Conservation (phyloP, 1,140 invertebrate species). For the Bilobella aurantiaca region DNA sequence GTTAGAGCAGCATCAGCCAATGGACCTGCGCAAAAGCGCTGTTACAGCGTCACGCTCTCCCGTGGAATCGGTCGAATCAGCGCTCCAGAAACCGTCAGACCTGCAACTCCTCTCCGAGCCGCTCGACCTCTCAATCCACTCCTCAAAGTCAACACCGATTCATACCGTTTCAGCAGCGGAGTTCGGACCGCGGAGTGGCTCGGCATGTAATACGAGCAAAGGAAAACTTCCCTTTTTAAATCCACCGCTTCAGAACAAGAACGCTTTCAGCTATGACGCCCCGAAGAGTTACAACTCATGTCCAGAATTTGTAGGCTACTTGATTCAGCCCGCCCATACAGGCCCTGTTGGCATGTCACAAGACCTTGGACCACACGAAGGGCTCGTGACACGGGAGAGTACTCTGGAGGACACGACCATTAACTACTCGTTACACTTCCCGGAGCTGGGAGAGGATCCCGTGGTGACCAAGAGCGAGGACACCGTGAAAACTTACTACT, state of each 20-base stretch:
- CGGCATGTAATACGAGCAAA: too few relatives aligned
- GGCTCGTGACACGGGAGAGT: background rate
- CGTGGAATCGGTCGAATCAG: background rate
- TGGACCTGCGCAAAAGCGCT: background rate
- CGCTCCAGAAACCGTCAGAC: background rate
- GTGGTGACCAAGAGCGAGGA: conserved; percentile 48
- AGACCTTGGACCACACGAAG: background rate
- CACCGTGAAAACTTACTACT: conserved; percentile 81
- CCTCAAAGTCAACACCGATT: conserved; percentile 26
- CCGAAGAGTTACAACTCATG: conserved; percentile 21
- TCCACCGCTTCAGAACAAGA: conserved; percentile 12
- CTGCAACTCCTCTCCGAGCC: conserved; percentile 12
- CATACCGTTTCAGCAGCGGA: conserved; percentile 28
- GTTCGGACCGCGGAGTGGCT: conserved; percentile 17
- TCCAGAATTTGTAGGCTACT: conserved; percentile 23
- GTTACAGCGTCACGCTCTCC: too few relatives aligned
- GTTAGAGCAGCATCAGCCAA: too few relatives aligned
- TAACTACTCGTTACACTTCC: conserved; percentile 45
- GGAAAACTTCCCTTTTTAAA: conserved; percentile 20
- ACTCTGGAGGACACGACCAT: conserved; percentile 31
- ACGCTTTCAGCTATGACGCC: background rate
- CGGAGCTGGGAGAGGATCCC: conserved; percentile 58
- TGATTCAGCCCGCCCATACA: conserved; percentile 15
- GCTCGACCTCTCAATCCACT: conserved; percentile 21
- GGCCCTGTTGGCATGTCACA: too few relatives aligned